A percentile compares a stretch with the other conserved stretches of the same genome.
Conservation (phyloP, 92 coral and sea anemone species). For the Actinostola sp. region DNA sequence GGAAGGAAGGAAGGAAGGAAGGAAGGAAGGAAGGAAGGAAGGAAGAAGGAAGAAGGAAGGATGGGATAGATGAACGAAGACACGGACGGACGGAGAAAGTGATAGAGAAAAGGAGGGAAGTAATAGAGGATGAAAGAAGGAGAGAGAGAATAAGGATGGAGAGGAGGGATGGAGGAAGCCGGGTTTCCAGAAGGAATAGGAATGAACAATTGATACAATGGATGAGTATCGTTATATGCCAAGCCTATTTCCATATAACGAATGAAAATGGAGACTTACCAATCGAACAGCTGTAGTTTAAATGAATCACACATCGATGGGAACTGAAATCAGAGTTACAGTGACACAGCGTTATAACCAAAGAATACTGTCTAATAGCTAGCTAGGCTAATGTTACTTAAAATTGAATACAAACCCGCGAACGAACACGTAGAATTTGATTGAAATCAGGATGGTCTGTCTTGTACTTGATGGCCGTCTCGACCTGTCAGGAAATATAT, state of each 20-base stretch:
- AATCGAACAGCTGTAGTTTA: conserved; percentile 82
- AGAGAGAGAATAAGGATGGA: too few relatives aligned
- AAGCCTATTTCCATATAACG: too few relatives aligned
- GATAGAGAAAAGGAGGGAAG: not conserved
- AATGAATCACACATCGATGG: conserved; percentile 89
- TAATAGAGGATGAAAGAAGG: not conserved
- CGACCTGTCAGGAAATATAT: conserved; percentile 41
- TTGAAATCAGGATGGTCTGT: conserved; percentile 79
- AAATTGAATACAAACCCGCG: conserved; percentile 48
- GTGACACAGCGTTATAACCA: not conserved
- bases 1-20: too few relatives aligned
- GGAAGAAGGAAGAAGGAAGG: too few relatives aligned
- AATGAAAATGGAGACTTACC: conserved; percentile 65
- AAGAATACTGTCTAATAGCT: not conserved
- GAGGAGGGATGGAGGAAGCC: too few relatives aligned
- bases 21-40: too few relatives aligned
- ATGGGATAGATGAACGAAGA: too few relatives aligned
- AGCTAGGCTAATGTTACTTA: conserved; percentile 2
- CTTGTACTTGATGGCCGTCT: conserved; percentile 74
- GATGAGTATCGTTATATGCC: too few relatives aligned
- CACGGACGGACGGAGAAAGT: too few relatives aligned
- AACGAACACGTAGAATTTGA: conserved; percentile 70
- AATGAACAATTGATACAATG: too few relatives aligned
- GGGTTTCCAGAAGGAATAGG: too few relatives aligned
- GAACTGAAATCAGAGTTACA: conserved; percentile 45